Conservation (phyloP, 92 coral and sea anemone species). For the Zoanthus gigantus region DNA sequence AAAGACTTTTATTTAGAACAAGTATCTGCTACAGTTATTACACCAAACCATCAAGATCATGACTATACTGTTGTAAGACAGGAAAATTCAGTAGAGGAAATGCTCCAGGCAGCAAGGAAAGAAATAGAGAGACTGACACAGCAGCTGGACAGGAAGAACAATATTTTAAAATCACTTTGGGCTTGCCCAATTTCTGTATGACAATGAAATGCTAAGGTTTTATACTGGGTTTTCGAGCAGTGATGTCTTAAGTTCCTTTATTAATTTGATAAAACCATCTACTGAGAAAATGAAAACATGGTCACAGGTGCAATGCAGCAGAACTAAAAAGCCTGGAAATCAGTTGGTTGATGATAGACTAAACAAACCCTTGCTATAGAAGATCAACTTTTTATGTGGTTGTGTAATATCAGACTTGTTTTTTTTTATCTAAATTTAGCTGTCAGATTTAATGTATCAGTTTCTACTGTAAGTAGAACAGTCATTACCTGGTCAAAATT, state of each 20-base stretch:
- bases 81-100: background rate
- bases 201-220: background rate
- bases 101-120: slow-evolving; percentile 4
- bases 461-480: slow-evolving; percentile 29
- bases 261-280: background rate
- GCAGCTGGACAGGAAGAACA: background rate
- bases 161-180: background rate
- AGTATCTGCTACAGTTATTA: background rate
- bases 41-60: slow-evolving; percentile 7
- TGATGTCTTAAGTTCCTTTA: slow-evolving; percentile 1
- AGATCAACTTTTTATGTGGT: slow-evolving; percentile 29
- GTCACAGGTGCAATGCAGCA: slow-evolving; percentile 16
- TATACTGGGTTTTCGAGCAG: slow-evolving; percentile 8
- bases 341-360: background rate
- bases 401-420: slow-evolving; percentile 2
- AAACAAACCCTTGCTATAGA: slow-evolving; percentile 4
- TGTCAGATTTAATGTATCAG: slow-evolving; percentile 17
- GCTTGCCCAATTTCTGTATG: background rate
- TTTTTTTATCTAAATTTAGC: slow-evolving; percentile 4
- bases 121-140: slow-evolving; percentile 10
- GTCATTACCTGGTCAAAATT: slow-evolving; percentile 2
- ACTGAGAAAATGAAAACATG: slow-evolving; percentile 14
- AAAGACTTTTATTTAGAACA: background rate
- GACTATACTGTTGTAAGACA: background rate
- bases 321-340: background rate